Base-by-base conservation (phyloP, 1,140 invertebrate genomes). In the Bombus sylvicola region DNA sequence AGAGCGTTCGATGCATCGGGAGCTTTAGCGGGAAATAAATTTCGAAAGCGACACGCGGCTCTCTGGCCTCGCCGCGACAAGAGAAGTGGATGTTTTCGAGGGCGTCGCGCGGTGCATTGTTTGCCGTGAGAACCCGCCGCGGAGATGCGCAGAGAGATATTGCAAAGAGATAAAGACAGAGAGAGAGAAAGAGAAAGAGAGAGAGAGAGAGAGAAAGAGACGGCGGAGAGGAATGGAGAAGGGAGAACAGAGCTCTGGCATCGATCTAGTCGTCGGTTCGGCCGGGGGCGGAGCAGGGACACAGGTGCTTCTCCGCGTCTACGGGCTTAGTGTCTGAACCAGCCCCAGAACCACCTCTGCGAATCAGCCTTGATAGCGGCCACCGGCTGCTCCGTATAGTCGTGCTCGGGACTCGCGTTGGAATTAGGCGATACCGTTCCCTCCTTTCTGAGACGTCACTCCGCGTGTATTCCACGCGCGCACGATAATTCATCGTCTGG, bases 231-330 rank as follows among this genome's bases (percentile, higher is more conserved):
- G 68, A 87, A 84, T 81, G 62, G 78, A 87, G 80, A 90, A 90
- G 88, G 82, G 87, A 89, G 88, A 89, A 83, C 73, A 85, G 88
- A 85, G 81, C 86, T 87, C 87, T 92, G 88, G 92, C 91, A 93
- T 93, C 93, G 92, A 94, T 93, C 93, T 91, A 91, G 91, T 92
- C 90, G 87, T 90, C 90, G 87, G 91, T 93, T 93, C 88, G 88
- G 90, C 88, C 86, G 85, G 86, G 92, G 87, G 89, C 88, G 89
- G 87, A 92, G 89, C 89, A 86, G 89, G 92, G 93, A 93, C 93
- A 93, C 93, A 94, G 94, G 93, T 94, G 93, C 90, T 92, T 90
- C 92, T 91, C 90, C 71, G 89, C 90, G 90, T 92, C 92, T 93
- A 90, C 89, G 88, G 91, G 93, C 92, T 93, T 93, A 93, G 92